A percentile compares a stretch with the other conserved stretches of the same genome.
Conservation (phyloP, 2,797 vertebrate species). For the Psittacula derbiana region DNA sequence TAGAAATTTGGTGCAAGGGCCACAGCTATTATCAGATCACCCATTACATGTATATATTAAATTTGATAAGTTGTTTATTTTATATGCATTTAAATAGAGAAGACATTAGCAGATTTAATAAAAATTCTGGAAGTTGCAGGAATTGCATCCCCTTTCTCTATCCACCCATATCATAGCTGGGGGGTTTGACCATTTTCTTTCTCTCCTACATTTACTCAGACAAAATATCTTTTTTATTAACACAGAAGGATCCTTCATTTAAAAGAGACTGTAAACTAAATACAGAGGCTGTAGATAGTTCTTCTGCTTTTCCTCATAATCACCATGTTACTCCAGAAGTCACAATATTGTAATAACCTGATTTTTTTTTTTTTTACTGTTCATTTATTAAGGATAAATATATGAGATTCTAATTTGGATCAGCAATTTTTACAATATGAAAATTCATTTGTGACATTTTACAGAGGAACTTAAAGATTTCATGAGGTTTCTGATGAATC, state of each 20-base stretch:
- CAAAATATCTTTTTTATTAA: background rate
- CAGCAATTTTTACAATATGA: background rate
- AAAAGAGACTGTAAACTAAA: background rate
- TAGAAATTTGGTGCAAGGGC: background rate
- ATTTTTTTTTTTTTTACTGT: background rate
- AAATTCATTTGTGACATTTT: background rate
- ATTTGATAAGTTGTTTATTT: constrained; percentile 6
- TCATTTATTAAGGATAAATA: background rate
- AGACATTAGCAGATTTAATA: background rate
- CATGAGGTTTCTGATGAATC: background rate
- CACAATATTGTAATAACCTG: background rate
- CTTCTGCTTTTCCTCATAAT: background rate
- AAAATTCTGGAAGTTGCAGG: background rate
- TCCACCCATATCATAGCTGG: background rate
- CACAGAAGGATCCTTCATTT: background rate
- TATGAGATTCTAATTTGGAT: background rate
- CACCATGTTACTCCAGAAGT: background rate
- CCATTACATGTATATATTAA: background rate
- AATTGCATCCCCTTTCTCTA: background rate
- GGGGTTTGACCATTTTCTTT: background rate
- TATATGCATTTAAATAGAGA: background rate
- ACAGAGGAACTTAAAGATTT: background rate
- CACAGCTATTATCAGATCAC: constrained; percentile 8
- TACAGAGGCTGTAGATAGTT: background rate
- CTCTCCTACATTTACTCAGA: background rate